Percentiles rank a stretch among this genome's conserved stretches.
Evolutionary conservation across 2,113 vertebrate species (phyloP).

Genomic region (Solenodon paradoxus): DNA sequence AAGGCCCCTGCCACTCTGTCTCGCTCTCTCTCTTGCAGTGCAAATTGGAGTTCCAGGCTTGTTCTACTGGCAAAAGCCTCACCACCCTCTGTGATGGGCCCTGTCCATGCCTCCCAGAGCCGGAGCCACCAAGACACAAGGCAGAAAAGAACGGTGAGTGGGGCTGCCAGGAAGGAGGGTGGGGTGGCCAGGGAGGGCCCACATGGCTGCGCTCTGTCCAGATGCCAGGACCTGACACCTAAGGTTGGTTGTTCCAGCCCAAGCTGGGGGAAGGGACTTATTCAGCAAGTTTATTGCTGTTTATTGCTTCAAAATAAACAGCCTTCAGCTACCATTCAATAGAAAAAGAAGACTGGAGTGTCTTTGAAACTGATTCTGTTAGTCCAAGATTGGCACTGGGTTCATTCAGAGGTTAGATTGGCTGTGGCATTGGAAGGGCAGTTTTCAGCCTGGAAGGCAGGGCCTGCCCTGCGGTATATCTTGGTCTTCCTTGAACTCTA

Average conservation of each 20-base stretch:
- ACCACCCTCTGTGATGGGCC: constrained; percentile 90
- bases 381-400: background rate
- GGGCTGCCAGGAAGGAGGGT: fast-evolving
- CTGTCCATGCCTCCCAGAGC: constrained; percentile 92
- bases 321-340: background rate
- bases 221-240: background rate
- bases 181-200: no score
- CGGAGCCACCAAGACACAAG: constrained; percentile 84
- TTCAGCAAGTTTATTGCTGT: background rate
- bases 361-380: background rate
- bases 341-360: background rate
- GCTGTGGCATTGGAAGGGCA: background rate
- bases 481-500: constrained; percentile 38
- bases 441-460: background rate
- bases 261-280: fast-evolving
- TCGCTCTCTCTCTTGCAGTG: constrained; percentile 85
- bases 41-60: constrained; percentile 96
- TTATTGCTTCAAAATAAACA: background rate
- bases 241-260: background rate
- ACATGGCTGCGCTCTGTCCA: fast-evolving
- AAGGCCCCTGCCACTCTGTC: background rate
- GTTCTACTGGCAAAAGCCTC: constrained; percentile 91
- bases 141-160: constrained; percentile 89
- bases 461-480: background rate
- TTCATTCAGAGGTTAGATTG: no score